Percentiles rank a stretch among this genome's conserved stretches.
Evolutionary conservation across 2,888 invertebrate genomes (phyloP).

Genomic region (Plutella xylostella): DNA sequence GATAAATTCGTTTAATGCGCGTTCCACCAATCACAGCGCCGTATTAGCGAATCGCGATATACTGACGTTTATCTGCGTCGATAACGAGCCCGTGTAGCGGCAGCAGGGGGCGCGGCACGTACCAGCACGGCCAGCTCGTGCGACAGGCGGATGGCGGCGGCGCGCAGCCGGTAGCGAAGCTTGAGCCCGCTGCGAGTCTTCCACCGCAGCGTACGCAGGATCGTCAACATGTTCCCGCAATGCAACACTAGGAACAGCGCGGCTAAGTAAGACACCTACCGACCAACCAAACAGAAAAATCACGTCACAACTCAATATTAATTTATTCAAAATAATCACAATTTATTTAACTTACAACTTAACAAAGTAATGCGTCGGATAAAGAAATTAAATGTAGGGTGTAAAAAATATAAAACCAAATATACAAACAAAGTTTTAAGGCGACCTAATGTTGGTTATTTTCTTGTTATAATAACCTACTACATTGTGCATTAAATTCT

Average conservation of each 20-base stretch:
- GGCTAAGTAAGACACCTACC: slow-evolving; percentile 83
- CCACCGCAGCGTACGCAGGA: slow-evolving; percentile 87
- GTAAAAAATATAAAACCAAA: neutral
- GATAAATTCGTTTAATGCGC: too few relatives aligned
- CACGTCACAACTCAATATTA: slow-evolving; percentile 39
- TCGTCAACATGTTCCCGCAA: slow-evolving; percentile 89
- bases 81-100: too few relatives aligned
- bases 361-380: neutral
- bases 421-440: slow-evolving; percentile 1
- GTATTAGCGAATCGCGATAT: too few relatives aligned
- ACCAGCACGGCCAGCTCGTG: slow-evolving; percentile 56
- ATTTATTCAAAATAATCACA: too few relatives aligned
- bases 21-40: too few relatives aligned
- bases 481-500: too few relatives aligned
- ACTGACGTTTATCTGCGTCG: too few relatives aligned
- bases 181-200: slow-evolving; percentile 75
- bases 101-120: too few relatives aligned
- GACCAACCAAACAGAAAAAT: slow-evolving; percentile 31
- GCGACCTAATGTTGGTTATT: too few relatives aligned
- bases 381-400: too few relatives aligned
- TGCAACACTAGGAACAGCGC: slow-evolving; percentile 88
- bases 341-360: slow-evolving; percentile 10
- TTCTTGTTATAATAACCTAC: too few relatives aligned
- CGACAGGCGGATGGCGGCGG: slow-evolving; percentile 59
- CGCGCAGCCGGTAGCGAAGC: slow-evolving; percentile 71